phyloP scores from a whole-genome alignment of 2,797 vertebrate species.

The Toxotes lorentzi region DNA sequence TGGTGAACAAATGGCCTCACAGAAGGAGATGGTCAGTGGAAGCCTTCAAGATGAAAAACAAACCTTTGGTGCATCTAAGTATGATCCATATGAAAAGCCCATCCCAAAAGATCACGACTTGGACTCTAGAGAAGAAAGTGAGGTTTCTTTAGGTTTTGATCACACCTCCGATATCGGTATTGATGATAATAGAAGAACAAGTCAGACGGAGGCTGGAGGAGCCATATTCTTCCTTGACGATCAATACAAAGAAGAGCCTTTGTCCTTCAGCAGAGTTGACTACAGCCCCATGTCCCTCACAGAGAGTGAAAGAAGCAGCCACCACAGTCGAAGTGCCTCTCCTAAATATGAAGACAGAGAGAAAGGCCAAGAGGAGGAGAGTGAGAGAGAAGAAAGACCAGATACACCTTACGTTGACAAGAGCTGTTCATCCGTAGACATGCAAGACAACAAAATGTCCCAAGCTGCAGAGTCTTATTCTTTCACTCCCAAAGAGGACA shows the following conservation, averaged over 20 bases:
- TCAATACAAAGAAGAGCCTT: slow-evolving; percentile 82
- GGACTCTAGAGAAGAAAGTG: slow-evolving; percentile 69
- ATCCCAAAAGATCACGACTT: slow-evolving; percentile 71
- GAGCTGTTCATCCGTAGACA: slow-evolving; percentile 87
- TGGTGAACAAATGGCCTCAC: slow-evolving; percentile 45
- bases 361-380: slow-evolving; percentile 83
- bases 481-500: slow-evolving; percentile 81
- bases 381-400: slow-evolving; percentile 86
- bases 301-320: slow-evolving; percentile 73
- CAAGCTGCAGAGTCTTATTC: slow-evolving; percentile 71
- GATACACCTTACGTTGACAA: slow-evolving; percentile 88
- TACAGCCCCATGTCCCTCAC: slow-evolving; percentile 77
- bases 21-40: slow-evolving; percentile 49
- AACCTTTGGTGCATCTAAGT: slow-evolving; percentile 77
- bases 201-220: slow-evolving; percentile 71
- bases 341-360: slow-evolving; percentile 79
- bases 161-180: slow-evolving; percentile 66
- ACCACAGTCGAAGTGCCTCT: slow-evolving; percentile 74
- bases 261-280: slow-evolving; percentile 79
- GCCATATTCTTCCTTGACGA: slow-evolving; percentile 75
- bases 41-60: slow-evolving; percentile 69
- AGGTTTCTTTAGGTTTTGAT: slow-evolving; percentile 64
- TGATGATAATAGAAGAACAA: slow-evolving; percentile 80
- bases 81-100: slow-evolving; percentile 87
- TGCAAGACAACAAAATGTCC: slow-evolving; percentile 87